Base-by-base conservation (phyloP, 2,797 vertebrate genomes). In the Gastrophryne carolinensis region DNA sequence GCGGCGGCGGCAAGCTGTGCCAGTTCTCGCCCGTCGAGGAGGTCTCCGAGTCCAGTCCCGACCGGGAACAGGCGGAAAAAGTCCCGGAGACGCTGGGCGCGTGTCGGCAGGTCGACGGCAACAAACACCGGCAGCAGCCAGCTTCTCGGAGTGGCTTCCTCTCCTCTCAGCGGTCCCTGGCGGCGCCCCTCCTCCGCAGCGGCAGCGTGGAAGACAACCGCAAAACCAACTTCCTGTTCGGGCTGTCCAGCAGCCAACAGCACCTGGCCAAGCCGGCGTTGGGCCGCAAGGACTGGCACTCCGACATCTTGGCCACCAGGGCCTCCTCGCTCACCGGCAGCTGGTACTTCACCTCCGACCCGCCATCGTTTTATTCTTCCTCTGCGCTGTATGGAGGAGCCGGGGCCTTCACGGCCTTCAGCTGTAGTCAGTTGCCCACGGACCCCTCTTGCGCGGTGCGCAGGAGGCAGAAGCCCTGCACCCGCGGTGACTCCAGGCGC, bases 21-120 rank as follows among this genome's bases (percentile, higher is more conserved):
- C 95, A 98, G 86, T 98, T 98, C 90, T 97, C 95, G 0, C 95
- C 95, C 0, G 95, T 98, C 17, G 90, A 93, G 86, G 96, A 98
- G 76, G 95, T 98, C 0, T 96, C 95, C 0, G 95, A 98, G 86
- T 95, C 95, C 86, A 96, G 91, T 0, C 95, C 95, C 0, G 94
- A 95, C 61, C 87, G 90, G 79, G 95, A 98, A 82, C 90, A 91
- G 72, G 88, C 79, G 0, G 0, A 39, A 5, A 62, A 15, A 2
- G 21, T 72, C 29, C 29, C 78, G 0, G 2, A 41, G 79, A 80
- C 82, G 23, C n/a, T 81, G 3, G 64, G 65, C 50, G 39, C 13
- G 0, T 0, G 73, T 27, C 73, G 89, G 85, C 88, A 87, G 52
- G 17, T 80, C 4, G 88, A 90, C 0, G 88, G 89, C 0, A 49